A percentile compares a stretch with the other conserved stretches of the same genome.
Conservation (phyloP, 2,888 invertebrate species). For the Sympetrum striolatum region DNA sequence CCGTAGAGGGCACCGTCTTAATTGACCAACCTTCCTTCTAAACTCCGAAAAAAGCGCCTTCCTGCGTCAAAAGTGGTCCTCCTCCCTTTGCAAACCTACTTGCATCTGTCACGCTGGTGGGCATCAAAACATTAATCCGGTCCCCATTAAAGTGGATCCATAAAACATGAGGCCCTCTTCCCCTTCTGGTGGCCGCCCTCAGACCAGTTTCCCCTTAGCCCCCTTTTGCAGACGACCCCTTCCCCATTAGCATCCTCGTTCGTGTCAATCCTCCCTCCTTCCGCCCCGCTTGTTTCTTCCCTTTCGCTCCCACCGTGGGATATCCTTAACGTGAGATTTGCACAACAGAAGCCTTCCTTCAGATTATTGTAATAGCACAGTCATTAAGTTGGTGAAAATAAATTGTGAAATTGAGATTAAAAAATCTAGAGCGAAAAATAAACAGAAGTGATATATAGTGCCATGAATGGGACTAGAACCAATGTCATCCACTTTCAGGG, state of each 20-base stretch:
- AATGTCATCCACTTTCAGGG: too few relatives aligned
- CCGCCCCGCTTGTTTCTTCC: neutral
- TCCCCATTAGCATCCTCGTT: neutral
- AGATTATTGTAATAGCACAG: too few relatives aligned
- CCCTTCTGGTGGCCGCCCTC: too few relatives aligned
- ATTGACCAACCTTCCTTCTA: neutral
- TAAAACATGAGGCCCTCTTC: conserved; percentile 49
- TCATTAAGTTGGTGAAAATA: too few relatives aligned
- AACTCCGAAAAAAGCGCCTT: neutral
- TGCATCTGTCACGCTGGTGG: conserved; percentile 45
- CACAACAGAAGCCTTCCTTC: too few relatives aligned
- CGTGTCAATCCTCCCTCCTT: neutral
- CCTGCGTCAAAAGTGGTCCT: neutral
- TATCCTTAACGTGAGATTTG: neutral
- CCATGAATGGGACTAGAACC: too few relatives aligned
- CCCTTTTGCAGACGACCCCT: neutral
- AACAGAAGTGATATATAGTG: too few relatives aligned
- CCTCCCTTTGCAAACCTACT: conserved; percentile 6
- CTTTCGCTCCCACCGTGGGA: neutral
- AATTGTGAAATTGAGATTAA: too few relatives aligned
- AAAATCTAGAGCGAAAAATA: too few relatives aligned
- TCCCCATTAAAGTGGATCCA: conserved; percentile 50
- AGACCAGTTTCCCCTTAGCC: neutral
- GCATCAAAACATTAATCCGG: conserved; percentile 50
- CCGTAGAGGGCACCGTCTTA: neutral